These are phyloP conservation scores for Caenorhabditis sulstoni DNA, from an alignment of 2,888 invertebrate genomes.

Conservation along the genomic window DNA sequence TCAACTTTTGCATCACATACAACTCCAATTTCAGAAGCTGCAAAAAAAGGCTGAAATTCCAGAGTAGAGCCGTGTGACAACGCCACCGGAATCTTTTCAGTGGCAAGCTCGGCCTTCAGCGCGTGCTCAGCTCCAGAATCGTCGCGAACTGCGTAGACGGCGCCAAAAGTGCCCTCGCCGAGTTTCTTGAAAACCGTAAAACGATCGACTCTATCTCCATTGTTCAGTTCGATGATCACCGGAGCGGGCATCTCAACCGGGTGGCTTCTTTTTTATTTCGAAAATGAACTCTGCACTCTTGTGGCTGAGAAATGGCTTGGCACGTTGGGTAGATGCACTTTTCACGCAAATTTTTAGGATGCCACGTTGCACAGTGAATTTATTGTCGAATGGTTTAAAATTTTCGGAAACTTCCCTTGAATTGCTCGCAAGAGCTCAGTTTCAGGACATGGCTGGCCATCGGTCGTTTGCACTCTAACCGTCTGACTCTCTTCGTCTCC, in stretches of 20 bases:
- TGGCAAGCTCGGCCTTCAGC: conserved; percentile 69
- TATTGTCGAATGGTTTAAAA: no score
- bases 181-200: conserved; percentile 66
- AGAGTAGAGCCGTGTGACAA: no score
- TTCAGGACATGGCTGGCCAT: no score
- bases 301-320: background rate
- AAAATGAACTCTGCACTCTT: background rate
- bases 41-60: background rate
- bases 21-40: conserved; percentile 73
- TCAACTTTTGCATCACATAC: conserved; percentile 70
- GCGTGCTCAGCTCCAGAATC: conserved; percentile 63
- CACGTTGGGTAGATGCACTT: no score
- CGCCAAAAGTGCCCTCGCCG: conserved; percentile 75
- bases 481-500: no score
- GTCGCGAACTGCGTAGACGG: conserved; percentile 68
- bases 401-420: no score
- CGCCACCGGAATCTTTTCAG: conserved; percentile 62
- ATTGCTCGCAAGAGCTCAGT: no score
- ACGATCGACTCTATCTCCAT: conserved; percentile 59
- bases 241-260: conserved; percentile 32
- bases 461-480: no score
- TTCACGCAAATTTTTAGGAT: no score
- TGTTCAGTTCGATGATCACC: conserved; percentile 53
- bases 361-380: no score
- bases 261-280: background rate